These are phyloP conservation scores for Isoperla grammatica DNA, from an alignment of 2,888 invertebrate genomes.

Conservation along the genomic window DNA sequence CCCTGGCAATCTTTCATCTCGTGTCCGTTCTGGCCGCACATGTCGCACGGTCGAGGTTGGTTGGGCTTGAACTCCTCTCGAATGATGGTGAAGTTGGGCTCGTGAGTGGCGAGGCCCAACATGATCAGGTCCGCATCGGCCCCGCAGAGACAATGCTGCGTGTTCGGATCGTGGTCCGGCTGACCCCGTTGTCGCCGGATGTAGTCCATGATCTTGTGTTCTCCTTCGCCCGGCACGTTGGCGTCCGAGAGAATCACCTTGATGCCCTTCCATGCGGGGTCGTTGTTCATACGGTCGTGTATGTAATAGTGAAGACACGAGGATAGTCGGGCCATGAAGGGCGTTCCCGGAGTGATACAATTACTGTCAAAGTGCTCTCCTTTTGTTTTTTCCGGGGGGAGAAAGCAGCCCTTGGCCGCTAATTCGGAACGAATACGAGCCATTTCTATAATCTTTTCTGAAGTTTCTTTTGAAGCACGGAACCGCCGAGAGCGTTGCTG, in stretches of 20 bases:
- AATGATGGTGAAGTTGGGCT: constrained; percentile 98
- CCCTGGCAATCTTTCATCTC: constrained; percentile 89
- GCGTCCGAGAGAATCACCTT: constrained; percentile 98
- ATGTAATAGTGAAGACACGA: constrained; percentile 75
- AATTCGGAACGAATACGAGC: constrained; percentile 71
- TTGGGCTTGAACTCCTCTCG: constrained; percentile 98
- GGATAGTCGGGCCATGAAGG: constrained; percentile 91
- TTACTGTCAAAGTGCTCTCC: constrained; percentile 97
- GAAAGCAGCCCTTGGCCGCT: constrained; percentile 60
- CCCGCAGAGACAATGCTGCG: constrained; percentile 95
- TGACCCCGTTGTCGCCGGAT: constrained; percentile 92
- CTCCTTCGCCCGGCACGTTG: constrained; percentile 96
- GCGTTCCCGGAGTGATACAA: constrained; percentile 99
- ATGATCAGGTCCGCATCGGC: constrained; percentile 98
- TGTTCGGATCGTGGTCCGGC: constrained; percentile 96
- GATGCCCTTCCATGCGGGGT: constrained; percentile 91
- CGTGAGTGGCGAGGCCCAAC: constrained; percentile 97
- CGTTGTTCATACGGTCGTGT: constrained; percentile 83
- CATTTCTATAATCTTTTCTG: constrained; percentile 83
- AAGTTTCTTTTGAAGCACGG: constrained; percentile 90
- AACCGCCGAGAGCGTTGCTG: constrained; percentile 96
- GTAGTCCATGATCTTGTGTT: constrained; percentile 99
- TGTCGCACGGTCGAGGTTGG: constrained; percentile 90
- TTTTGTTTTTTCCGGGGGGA: constrained; percentile 84
- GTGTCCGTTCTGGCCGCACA: constrained; percentile 88